These are phyloP conservation scores for Congeria kusceri DNA, from an alignment of 2,888 invertebrate species.

Conservation along the genomic window DNA sequence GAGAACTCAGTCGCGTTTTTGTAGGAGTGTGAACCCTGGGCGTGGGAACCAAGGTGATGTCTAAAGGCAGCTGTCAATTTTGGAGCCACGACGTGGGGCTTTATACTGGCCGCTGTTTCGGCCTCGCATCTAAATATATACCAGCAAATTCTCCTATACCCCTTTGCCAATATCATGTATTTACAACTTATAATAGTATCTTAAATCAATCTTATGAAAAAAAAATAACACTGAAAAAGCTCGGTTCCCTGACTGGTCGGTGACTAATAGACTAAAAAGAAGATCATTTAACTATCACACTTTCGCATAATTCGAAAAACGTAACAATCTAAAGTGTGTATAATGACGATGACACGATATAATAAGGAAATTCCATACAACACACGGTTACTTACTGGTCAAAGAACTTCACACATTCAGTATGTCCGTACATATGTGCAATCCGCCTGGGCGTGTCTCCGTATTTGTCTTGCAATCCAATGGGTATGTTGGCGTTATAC, in stretches of 20 bases:
- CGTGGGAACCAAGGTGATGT: slow-evolving; percentile 13
- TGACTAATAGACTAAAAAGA: no score
- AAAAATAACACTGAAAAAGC: no score
- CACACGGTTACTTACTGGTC: slow-evolving; percentile 81
- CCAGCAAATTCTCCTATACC: no score
- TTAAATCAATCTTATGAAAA: no score
- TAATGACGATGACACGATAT: no score
- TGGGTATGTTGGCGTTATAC: slow-evolving; percentile 73
- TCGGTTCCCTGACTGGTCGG: no score
- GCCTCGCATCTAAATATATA: slow-evolving; percentile 37
- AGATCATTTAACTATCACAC: no score
- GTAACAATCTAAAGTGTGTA: no score
- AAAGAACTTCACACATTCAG: slow-evolving; percentile 79
- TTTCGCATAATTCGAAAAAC: no score
- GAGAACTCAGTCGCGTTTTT: background rate
- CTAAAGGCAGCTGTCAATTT: slow-evolving; percentile 35
- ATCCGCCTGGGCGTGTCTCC: slow-evolving; percentile 79
- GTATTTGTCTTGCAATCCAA: slow-evolving; percentile 78
- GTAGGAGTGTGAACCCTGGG: background rate
- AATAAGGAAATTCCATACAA: no score
- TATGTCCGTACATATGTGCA: slow-evolving; percentile 80
- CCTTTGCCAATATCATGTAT: no score
- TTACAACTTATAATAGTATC: no score
- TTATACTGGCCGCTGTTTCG: slow-evolving; percentile 28
- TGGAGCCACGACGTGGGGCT: slow-evolving; percentile 20